phyloP scores from a whole-genome alignment of 2,113 vertebrate genomes.

The Leptodactylus fuscus region DNA sequence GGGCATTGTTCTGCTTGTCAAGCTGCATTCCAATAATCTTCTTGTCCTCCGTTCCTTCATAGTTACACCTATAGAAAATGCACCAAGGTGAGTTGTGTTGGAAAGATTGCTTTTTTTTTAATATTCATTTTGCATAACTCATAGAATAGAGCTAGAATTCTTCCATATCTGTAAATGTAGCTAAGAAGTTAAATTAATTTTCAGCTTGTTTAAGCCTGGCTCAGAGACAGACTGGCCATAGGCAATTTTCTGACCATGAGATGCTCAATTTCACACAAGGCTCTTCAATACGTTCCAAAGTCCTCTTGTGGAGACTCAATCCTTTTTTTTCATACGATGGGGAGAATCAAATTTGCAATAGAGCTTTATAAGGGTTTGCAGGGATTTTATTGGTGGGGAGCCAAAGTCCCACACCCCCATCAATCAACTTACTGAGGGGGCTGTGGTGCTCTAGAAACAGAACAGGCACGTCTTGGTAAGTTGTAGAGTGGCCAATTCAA shows the following conservation, averaged over 20 bases:
- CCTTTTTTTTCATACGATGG: too few relatives aligned
- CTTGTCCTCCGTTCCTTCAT: constrained; percentile 92
- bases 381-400: too few relatives aligned
- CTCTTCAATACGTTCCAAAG: not conserved
- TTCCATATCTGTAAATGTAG: not conserved
- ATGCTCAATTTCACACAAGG: not conserved
- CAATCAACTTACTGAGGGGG: too few relatives aligned
- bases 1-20: constrained; percentile 82
- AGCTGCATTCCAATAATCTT: constrained; percentile 92
- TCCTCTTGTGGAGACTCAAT: too few relatives aligned
- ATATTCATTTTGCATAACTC: not conserved
- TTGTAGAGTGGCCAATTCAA: too few relatives aligned
- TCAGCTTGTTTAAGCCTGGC: not conserved
- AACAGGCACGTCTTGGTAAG: too few relatives aligned
- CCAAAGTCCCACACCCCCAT: too few relatives aligned
- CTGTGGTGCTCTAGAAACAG: too few relatives aligned
- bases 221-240: not conserved
- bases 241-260: not conserved
- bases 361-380: too few relatives aligned
- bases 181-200: not conserved
- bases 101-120: not conserved
- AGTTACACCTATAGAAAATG: constrained; percentile 82
- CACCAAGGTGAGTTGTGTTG: not conserved
- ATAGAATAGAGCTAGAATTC: not conserved
- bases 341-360: too few relatives aligned